Conservation (phyloP, 2,797 vertebrate genomes). For the Coccyzus lansbergi region DNA sequence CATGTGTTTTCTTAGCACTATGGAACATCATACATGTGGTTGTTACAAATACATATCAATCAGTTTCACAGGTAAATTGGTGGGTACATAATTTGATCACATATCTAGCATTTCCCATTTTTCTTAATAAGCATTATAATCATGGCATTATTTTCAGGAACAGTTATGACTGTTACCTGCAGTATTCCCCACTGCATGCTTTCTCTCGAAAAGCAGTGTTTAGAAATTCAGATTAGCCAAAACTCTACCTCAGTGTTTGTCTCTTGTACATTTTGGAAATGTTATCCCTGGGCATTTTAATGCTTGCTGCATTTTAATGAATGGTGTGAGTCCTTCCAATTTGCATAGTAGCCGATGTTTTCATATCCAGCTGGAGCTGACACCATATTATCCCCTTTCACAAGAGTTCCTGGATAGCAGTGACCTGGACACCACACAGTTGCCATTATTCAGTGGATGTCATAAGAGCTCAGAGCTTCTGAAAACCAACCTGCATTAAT, state of each 20-base stretch:
- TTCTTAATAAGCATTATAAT: not conserved
- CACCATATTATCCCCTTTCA: not conserved
- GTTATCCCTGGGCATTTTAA: not conserved
- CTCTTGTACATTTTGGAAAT: not conserved
- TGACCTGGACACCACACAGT: not conserved
- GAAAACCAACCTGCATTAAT: not conserved
- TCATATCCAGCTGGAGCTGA: not conserved
- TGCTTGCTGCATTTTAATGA: slow-evolving; percentile 29
- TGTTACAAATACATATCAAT: not conserved
- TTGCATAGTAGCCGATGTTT: not conserved
- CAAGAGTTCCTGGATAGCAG: not conserved
- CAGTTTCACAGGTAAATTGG: not conserved
- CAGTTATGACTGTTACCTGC: not conserved
- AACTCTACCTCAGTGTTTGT: not conserved
- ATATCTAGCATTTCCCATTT: not conserved
- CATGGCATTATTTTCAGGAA: not conserved
- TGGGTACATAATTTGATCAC: not conserved
- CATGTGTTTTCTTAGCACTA: not conserved
- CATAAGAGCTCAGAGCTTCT: not conserved
- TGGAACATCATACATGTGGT: not conserved
- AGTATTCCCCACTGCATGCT: not conserved
- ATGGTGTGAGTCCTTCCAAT: not conserved
- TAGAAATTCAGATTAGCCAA: not conserved
- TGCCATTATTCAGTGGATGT: not conserved
- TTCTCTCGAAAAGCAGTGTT: not conserved